A percentile compares a stretch with the other conserved stretches of the same genome.
These are phyloP conservation scores for Anseranas semipalmata DNA, from an alignment of 2,113 vertebrate species.

Conservation along the genomic window DNA sequence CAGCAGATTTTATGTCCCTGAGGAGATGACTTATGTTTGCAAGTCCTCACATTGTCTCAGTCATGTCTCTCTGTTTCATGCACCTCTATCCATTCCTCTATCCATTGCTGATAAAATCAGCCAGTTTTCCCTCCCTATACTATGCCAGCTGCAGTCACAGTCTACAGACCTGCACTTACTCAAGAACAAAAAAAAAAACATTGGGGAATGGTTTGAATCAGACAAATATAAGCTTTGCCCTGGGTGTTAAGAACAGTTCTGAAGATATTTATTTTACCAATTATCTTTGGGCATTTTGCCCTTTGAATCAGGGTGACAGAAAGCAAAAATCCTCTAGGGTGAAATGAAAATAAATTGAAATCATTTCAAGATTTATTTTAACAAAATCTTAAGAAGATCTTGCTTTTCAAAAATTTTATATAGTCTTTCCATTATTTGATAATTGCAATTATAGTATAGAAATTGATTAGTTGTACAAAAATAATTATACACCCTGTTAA, in stretches of 20 bases:
- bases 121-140: not conserved
- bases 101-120: not conserved
- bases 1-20: not conserved
- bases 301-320: not conserved
- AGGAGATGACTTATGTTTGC: not conserved
- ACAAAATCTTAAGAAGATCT: constrained; percentile 18
- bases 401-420: constrained; percentile 32
- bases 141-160: not conserved
- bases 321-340: not conserved
- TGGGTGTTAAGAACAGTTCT: not conserved
- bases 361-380: not conserved
- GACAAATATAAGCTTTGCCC: not conserved
- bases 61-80: not conserved
- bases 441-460: constrained; percentile 35
- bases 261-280: not conserved
- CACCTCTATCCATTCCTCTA: not conserved
- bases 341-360: constrained; percentile 23
- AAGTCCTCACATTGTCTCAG: not conserved
- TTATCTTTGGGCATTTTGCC: not conserved
- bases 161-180: not conserved
- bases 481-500: constrained; percentile 47
- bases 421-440: constrained; percentile 34
- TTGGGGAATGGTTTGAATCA: not conserved
- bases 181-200: not conserved
- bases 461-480: constrained; percentile 54